phyloP scores from a whole-genome alignment of 2,113 vertebrate species.

The Arizona elegans region DNA sequence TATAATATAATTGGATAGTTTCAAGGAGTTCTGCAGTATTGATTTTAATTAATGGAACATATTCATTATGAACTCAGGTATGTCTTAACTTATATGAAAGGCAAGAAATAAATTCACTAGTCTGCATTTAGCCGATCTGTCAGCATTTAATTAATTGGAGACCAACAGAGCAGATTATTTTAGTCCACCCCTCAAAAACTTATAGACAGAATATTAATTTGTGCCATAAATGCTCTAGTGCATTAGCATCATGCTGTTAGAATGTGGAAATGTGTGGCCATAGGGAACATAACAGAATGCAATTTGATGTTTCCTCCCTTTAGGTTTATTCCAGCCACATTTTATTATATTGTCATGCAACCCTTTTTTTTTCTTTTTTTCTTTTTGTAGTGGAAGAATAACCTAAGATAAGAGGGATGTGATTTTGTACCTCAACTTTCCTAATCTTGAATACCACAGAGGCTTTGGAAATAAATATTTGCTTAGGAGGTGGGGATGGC shows the following conservation, averaged over 20 bases:
- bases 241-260: not conserved
- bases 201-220: constrained; percentile 58
- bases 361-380: constrained; percentile 18
- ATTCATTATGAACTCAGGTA: not conserved
- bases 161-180: constrained; percentile 58
- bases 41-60: constrained; percentile 64
- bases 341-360: constrained; percentile 40
- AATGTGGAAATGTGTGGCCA: constrained; percentile 18
- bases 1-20: constrained; percentile 53
- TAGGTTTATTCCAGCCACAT: constrained; percentile 33
- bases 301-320: constrained; percentile 42
- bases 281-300: not conserved
- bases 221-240: constrained; percentile 44
- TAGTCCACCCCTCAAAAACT: constrained; percentile 2
- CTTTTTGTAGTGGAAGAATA: not conserved
- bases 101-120: not conserved
- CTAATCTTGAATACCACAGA: constrained; percentile 31
- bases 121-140: not conserved
- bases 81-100: constrained; percentile 24
- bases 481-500: not conserved
- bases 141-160: constrained; percentile 65
- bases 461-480: constrained; percentile 25
- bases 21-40: constrained; percentile 57
- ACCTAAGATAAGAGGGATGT: not conserved
- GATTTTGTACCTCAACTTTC: constrained; percentile 46